Evolutionary conservation across 1,140 invertebrate genomes (phyloP).

Genomic region (Marisa cornuarietis): DNA sequence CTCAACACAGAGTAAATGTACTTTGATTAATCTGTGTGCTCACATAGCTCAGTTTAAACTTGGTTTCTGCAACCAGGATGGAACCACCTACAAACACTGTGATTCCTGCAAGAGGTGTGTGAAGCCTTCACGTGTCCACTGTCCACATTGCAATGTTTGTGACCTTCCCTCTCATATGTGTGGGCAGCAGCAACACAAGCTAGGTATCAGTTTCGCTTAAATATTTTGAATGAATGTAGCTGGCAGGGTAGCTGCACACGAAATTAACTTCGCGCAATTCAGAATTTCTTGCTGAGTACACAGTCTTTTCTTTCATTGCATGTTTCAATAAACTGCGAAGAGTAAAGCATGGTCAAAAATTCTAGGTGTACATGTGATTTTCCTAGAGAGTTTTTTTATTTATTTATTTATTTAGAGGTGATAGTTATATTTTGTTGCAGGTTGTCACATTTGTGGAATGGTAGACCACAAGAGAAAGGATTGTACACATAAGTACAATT

Average conservation of each 20-base stretch:
- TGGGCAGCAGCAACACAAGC: slow-evolving; percentile 38
- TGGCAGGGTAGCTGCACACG: too few species aligned
- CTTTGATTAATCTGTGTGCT: too few species aligned
- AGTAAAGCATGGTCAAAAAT: too few species aligned
- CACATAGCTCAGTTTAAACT: slow-evolving; percentile 5
- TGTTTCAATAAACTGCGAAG: too few species aligned
- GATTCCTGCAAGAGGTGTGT: slow-evolving; percentile 80
- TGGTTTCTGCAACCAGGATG: slow-evolving; percentile 70
- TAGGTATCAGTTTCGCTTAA: neutral
- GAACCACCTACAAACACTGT: slow-evolving; percentile 82
- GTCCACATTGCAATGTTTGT: slow-evolving; percentile 76
- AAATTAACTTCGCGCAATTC: too few species aligned
- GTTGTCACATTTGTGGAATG: slow-evolving; percentile 50
- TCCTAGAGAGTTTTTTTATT: too few species aligned
- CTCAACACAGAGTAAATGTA: too few species aligned
- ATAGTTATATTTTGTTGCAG: slow-evolving; percentile 15
- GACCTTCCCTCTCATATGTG: slow-evolving; percentile 54
- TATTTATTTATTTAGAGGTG: too few species aligned
- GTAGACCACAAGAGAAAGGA: slow-evolving; percentile 46
- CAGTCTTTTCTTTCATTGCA: too few species aligned
- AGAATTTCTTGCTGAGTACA: too few species aligned
- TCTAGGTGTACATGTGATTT: too few species aligned
- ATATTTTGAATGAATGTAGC: too few species aligned
- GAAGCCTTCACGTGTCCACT: slow-evolving; percentile 85
- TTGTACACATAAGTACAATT: slow-evolving; percentile 32